Evolutionary conservation across 2,888 invertebrate species (phyloP).

Genomic region (Anarsia innoxiella): DNA sequence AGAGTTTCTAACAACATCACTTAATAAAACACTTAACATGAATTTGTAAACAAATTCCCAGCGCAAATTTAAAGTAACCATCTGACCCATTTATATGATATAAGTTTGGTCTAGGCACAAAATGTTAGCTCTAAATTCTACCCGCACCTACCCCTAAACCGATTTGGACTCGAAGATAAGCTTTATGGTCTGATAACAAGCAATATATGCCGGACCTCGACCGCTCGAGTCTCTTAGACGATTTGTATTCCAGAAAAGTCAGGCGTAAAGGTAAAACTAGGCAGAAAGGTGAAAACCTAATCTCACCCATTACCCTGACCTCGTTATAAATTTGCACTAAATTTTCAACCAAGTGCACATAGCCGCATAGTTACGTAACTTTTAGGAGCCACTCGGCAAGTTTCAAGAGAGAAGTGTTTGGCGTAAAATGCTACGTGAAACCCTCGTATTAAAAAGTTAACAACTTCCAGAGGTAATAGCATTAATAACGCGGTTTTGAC

Average conservation of each 20-base stretch:
- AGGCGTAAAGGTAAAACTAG: slow-evolving; percentile 7
- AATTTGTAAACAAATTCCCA: neutral
- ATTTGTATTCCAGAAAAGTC: slow-evolving; percentile 19
- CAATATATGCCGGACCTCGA: slow-evolving; percentile 23
- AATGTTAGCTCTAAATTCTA: neutral
- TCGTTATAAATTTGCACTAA: slow-evolving; percentile 25
- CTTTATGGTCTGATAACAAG: slow-evolving; percentile 20
- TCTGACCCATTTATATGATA: neutral
- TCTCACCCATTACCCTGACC: slow-evolving; percentile 24
- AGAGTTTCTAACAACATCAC: too few relatives aligned
- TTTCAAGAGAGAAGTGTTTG: slow-evolving; percentile 13
- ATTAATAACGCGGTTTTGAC: slow-evolving; percentile 2
- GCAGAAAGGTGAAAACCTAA: slow-evolving; percentile 21
- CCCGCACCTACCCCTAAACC: neutral
- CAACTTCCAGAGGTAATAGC: slow-evolving; percentile 2
- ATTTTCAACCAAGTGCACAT: slow-evolving; percentile 19
- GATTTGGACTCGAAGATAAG: slow-evolving; percentile 5
- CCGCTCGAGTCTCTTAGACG: slow-evolving; percentile 17
- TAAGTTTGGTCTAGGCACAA: neutral
- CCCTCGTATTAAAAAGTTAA: slow-evolving; percentile 14
- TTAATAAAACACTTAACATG: too few relatives aligned
- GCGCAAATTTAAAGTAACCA: neutral
- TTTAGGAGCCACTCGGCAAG: slow-evolving; percentile 11
- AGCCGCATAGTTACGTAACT: slow-evolving; percentile 11
- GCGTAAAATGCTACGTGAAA: slow-evolving; percentile 13